Percentiles rank a stretch among this genome's conserved stretches.
Conservation (phyloP, 2,797 vertebrate genomes). For the Micropoecilia bifurca region DNA sequence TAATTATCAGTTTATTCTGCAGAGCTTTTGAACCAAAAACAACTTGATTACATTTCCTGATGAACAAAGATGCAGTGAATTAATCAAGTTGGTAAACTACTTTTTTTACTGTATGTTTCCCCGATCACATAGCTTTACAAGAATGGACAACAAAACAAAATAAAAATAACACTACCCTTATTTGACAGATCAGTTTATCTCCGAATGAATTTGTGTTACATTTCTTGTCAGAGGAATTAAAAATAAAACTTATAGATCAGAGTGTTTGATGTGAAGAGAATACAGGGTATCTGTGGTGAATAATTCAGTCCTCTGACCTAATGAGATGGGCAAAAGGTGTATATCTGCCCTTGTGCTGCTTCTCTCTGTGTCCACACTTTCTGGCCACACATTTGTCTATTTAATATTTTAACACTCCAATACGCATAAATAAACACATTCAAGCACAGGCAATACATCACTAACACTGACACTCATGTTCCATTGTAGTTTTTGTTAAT, state of each 20-base stretch:
- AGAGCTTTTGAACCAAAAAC: constrained; percentile 33
- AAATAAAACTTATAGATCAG: not conserved
- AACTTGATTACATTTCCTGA: constrained; percentile 38
- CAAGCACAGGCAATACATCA: no score
- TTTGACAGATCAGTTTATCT: constrained; percentile 20
- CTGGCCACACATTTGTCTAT: no score
- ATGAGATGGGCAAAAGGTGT: no score
- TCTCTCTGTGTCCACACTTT: no score
- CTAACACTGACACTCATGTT: no score
- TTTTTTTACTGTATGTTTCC: constrained; percentile 25
- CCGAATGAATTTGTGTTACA: constrained; percentile 17
- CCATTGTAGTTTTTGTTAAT: no score
- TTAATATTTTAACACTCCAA: no score
- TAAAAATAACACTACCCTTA: constrained; percentile 3
- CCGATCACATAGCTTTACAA: constrained; percentile 23
- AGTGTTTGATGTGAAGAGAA: not conserved
- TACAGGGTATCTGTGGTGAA: not conserved
- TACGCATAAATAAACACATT: no score
- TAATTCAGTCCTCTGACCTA: no score
- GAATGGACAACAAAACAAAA: constrained; percentile 21
- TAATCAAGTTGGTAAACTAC: constrained; percentile 45
- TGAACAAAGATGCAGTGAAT: constrained; percentile 35
- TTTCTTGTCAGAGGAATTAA: constrained; percentile 13
- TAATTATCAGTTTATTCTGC: constrained; percentile 18
- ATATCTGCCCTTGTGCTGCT: no score